Percentiles rank a stretch among this genome's conserved stretches.
These are phyloP conservation scores for Notarius quadriscutis DNA, from an alignment of 2,113 vertebrate genomes.

Conservation along the genomic window DNA sequence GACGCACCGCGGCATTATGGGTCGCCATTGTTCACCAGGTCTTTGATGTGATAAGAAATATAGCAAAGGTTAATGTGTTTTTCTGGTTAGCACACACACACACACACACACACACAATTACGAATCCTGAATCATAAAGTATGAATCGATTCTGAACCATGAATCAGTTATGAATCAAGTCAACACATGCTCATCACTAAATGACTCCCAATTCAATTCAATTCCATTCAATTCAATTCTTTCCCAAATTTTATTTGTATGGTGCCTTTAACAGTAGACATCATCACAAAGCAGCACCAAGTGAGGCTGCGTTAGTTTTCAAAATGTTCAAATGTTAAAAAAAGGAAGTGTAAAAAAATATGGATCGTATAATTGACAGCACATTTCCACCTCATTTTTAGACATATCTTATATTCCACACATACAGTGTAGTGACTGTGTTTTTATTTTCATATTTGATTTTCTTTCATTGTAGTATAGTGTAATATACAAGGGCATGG, in stretches of 20 bases:
- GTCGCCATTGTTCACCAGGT: slow-evolving; percentile 52
- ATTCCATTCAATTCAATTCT: neutral
- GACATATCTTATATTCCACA: no score
- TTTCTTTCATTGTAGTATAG: neutral
- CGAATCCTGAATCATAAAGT: neutral
- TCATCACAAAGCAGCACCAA: neutral
- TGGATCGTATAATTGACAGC: no score
- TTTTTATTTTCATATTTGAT: neutral
- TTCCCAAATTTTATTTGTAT: neutral
- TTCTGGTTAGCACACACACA: neutral
- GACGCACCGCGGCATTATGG: slow-evolving; percentile 59
- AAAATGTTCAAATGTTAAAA: neutral
- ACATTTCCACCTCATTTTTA: no score
- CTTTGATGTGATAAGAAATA: slow-evolving; percentile 66
- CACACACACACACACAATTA: neutral
- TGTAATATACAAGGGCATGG: neutral
- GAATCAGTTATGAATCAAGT: neutral
- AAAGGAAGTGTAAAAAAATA: neutral
- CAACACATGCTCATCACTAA: neutral
- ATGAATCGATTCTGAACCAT: neutral
- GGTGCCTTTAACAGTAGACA: no score
- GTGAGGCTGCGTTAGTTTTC: neutral
- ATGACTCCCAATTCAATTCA: neutral
- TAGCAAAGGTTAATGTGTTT: neutral
- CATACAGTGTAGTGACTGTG: neutral